Evolutionary conservation across 2,113 vertebrate genomes (phyloP).

Genomic region (Cyanoliseus patagonus): DNA sequence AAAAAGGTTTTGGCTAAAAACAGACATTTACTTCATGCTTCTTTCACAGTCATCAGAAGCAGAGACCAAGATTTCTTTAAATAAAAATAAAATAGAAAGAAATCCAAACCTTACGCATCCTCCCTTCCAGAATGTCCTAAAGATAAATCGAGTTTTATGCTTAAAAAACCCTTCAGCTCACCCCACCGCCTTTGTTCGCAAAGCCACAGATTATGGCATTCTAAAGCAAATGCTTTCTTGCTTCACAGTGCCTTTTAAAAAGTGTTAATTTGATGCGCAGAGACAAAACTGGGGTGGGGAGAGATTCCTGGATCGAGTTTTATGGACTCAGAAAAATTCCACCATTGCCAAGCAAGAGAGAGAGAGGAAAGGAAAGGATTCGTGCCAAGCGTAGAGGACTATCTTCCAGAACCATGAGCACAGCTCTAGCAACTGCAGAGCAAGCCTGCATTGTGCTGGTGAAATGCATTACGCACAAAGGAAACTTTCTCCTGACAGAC

Average conservation of each 20-base stretch:
- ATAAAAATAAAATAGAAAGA: not conserved
- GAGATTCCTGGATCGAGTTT: slow-evolving; percentile 6
- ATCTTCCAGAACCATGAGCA: slow-evolving; percentile 5
- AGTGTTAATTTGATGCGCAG: slow-evolving; percentile 29
- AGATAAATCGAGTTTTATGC: not conserved
- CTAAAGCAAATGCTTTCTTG: not conserved
- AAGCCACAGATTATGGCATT: not conserved
- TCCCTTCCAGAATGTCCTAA: not conserved
- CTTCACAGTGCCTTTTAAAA: not conserved
- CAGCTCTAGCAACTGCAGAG: not conserved
- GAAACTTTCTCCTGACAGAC: not conserved
- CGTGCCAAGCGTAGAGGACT: not conserved
- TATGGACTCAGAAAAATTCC: slow-evolving; percentile 2
- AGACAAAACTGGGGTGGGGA: not conserved
- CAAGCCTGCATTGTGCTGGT: not conserved
- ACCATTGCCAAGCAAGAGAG: slow-evolving; percentile 1
- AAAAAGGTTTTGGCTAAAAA: slow-evolving; percentile 40
- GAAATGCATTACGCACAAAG: not conserved
- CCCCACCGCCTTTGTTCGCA: not conserved
- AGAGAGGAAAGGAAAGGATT: not conserved
- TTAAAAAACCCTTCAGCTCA: not conserved
- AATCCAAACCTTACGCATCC: not conserved
- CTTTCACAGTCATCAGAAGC: not conserved
- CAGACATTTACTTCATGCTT: slow-evolving; percentile 26
- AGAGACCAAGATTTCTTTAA: not conserved